Percentiles rank a stretch among this genome's conserved stretches.
Conservation (phyloP, 2,113 vertebrate species). For the Tiliqua scincoides region DNA sequence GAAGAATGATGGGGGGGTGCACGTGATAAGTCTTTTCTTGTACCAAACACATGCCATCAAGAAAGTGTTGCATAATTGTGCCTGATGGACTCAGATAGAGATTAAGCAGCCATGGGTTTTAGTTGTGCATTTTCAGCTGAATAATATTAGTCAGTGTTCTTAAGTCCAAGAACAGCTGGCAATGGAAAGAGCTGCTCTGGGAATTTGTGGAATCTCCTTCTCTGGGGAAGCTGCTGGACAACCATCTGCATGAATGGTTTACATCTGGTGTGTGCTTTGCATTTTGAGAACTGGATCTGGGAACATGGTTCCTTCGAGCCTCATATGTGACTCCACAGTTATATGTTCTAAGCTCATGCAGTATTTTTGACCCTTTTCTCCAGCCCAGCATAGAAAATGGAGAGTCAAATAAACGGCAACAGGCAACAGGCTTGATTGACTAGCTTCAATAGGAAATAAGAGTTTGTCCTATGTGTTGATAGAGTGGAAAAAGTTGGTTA, state of each 20-base stretch:
- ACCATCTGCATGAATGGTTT: neutral
- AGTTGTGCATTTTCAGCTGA: constrained; percentile 1
- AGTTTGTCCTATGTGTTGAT: neutral
- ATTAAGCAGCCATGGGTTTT: neutral
- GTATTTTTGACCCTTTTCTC: neutral
- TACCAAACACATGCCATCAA: neutral
- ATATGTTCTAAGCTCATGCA: neutral
- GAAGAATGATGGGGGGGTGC: no score
- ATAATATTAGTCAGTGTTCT: neutral
- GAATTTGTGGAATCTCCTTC: constrained; percentile 16
- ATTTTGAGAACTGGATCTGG: neutral
- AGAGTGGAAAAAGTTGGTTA: no score
- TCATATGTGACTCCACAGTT: neutral
- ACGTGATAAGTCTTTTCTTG: neutral
- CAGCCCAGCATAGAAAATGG: neutral
- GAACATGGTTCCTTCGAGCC: neutral
- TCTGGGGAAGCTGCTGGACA: neutral
- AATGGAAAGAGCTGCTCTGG: neutral
- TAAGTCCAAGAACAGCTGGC: neutral
- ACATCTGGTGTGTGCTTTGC: neutral
- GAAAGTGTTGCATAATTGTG: neutral
- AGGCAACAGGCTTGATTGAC: neutral
- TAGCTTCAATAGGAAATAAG: neutral
- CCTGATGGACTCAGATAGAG: neutral
- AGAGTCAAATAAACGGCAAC: neutral